A percentile compares a stretch with the other conserved stretches of the same genome.
Conservation (phyloP, 2,113 vertebrate genomes). For the Pseudonaja textilis region DNA sequence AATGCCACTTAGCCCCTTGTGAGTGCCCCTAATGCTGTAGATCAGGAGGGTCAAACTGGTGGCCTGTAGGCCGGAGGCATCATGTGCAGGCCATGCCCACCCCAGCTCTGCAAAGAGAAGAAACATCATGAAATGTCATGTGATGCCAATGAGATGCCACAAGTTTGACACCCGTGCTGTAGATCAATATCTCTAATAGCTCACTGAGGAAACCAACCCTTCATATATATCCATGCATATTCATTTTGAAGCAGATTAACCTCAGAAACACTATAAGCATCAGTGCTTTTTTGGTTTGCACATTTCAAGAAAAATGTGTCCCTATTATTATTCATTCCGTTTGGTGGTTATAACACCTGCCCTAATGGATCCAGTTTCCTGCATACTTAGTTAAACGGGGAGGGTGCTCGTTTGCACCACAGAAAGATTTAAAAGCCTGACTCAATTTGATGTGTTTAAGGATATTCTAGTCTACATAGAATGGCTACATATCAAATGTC, state of each 20-base stretch:
- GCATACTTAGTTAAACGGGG: background rate
- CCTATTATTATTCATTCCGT: background rate
- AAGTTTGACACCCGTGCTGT: no score
- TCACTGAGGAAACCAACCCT: background rate
- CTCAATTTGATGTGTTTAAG: background rate
- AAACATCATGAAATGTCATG: no score
- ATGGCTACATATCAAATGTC: background rate
- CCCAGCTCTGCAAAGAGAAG: no score
- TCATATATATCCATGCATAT: background rate
- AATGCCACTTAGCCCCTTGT: background rate
- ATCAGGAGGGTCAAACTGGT: background rate
- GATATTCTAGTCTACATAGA: background rate
- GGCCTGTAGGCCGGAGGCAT: accelerated
- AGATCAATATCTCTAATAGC: background rate
- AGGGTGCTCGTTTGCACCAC: background rate
- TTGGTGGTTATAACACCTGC: background rate
- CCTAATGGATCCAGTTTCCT: background rate
- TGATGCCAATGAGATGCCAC: no score
- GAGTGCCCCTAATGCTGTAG: background rate
- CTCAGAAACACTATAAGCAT: background rate
- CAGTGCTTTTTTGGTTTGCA: background rate
- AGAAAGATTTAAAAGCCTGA: background rate
- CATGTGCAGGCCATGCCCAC: no score
- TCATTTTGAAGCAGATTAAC: background rate
- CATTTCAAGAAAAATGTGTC: background rate